phyloP scores from a whole-genome alignment of 2,888 invertebrate genomes.

The Cerastis leucographa region DNA sequence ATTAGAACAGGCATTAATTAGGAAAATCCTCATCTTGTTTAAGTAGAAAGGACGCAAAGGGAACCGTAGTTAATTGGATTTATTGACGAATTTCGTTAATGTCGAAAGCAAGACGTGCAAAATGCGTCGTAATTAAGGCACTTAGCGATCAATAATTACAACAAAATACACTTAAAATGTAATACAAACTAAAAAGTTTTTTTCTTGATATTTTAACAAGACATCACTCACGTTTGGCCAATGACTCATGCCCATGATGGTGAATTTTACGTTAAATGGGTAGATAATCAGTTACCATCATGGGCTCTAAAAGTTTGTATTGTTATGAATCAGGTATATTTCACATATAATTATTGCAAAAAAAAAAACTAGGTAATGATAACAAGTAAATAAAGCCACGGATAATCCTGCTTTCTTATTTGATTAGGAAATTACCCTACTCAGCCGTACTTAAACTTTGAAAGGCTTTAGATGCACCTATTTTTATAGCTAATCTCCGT shows the following conservation, averaged over 20 bases:
- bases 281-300: background rate
- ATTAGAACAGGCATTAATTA: constrained; percentile 18
- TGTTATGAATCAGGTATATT: background rate
- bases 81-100: background rate
- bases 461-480: constrained; percentile 39
- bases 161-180: background rate
- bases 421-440: constrained; percentile 1
- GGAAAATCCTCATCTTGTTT: background rate
- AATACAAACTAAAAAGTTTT: background rate
- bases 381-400: background rate
- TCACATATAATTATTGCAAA: background rate
- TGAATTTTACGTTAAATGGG: background rate
- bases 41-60: background rate
- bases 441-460: constrained; percentile 2
- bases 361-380: background rate
- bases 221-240: background rate
- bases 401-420: constrained; percentile 16
- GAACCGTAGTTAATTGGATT: background rate
- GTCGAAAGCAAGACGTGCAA: background rate
- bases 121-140: background rate
- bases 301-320: background rate
- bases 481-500: constrained; percentile 55
- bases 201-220: background rate
- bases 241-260: background rate
- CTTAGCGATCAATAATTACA: background rate